Evolutionary conservation across 2,888 invertebrate genomes (phyloP).

Genomic region (Drosophila prostipennis): DNA sequence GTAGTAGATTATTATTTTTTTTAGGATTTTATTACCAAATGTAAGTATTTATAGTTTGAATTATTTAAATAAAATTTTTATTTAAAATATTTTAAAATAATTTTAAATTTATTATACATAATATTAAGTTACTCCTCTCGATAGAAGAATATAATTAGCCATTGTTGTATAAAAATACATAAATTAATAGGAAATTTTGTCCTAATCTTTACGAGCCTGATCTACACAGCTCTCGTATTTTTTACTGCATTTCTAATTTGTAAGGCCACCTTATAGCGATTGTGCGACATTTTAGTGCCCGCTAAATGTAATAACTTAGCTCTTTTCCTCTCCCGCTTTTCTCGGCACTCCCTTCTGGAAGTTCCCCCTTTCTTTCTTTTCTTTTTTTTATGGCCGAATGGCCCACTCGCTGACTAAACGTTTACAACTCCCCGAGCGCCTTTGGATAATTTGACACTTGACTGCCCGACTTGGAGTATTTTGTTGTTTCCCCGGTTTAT

Average conservation of each 20-base stretch:
- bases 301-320: constrained; percentile 48
- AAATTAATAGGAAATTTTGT: constrained; percentile 6
- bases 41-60: too few species aligned
- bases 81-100: not conserved
- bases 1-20: too few species aligned
- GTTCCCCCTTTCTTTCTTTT: constrained; percentile 5
- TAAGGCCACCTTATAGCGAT: constrained; percentile 22
- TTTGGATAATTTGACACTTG: constrained; percentile 77
- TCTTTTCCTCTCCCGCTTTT: constrained; percentile 11
- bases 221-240: constrained; percentile 24
- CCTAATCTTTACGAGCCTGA: constrained; percentile 30
- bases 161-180: not conserved
- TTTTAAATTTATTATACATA: too few species aligned
- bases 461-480: constrained; percentile 52
- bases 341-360: constrained; percentile 28
- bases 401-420: constrained; percentile 62
- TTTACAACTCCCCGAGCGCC: constrained; percentile 71
- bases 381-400: constrained; percentile 29
- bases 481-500: constrained; percentile 73
- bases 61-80: not conserved
- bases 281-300: constrained; percentile 36
- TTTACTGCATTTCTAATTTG: constrained; percentile 31
- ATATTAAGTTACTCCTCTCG: not conserved
- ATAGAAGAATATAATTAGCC: not conserved
- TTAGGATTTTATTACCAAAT: too few species aligned